These are phyloP conservation scores for Neosalanx taihuensis DNA, from an alignment of 2,797 vertebrate species.

Conservation along the genomic window DNA sequence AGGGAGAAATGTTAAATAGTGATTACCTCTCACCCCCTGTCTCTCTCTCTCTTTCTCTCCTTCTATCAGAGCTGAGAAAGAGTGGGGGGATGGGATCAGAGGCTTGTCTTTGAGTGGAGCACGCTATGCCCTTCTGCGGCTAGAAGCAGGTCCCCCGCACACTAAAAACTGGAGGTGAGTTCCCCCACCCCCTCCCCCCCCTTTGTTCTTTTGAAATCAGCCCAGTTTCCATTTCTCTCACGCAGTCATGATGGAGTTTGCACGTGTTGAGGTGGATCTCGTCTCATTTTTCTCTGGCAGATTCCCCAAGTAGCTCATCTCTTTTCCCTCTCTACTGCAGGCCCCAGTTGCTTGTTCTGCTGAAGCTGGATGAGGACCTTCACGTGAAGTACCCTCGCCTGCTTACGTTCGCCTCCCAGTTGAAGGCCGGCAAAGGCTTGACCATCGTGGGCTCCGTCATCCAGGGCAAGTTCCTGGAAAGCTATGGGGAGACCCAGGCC, in stretches of 20 bases:
- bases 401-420: conserved; percentile 94
- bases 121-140: conserved; percentile 86
- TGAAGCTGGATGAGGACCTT: conserved; percentile 95
- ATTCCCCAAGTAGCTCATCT: not conserved
- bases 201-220: too few relatives aligned
- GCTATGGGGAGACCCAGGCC: conserved; percentile 92
- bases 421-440: conserved; percentile 96
- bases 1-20: not conserved
- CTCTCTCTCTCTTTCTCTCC: not conserved
- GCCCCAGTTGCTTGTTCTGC: conserved; percentile 91
- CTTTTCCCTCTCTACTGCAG: conserved; percentile 55
- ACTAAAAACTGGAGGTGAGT: conserved; percentile 97
- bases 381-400: conserved; percentile 95
- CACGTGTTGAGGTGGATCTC: too few relatives aligned
- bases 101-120: conserved; percentile 94
- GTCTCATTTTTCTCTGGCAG: not conserved
- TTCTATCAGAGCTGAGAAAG: conserved; percentile 88
- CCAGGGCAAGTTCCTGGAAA: conserved; percentile 94
- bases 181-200: not conserved
- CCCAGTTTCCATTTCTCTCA: not conserved
- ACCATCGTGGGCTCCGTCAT: conserved; percentile 95
- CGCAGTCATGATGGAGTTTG: not conserved
- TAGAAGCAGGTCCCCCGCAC: conserved; percentile 94
- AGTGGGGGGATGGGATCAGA: conserved; percentile 97
- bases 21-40: not conserved